Percentiles rank a stretch among this genome's conserved stretches.
Conservation (phyloP, 2,797 vertebrate genomes). For the Microctenopoma lineatum region DNA sequence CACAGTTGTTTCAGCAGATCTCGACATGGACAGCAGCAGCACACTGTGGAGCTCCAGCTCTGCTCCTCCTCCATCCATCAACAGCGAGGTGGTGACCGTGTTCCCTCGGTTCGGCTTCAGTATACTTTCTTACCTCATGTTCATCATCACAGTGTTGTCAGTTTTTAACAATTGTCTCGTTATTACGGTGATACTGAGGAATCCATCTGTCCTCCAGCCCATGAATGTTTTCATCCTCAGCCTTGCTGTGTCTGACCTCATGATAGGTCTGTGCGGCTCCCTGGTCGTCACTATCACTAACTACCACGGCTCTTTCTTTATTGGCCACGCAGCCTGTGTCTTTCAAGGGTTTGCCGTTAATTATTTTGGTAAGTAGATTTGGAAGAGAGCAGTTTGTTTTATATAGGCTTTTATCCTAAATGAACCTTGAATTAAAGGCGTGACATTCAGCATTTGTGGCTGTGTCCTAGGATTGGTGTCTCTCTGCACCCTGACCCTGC, state of each 20-base stretch:
- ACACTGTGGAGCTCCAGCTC: slow-evolving; percentile 39
- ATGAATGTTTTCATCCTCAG: slow-evolving; percentile 75
- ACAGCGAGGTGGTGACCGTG: slow-evolving; percentile 34
- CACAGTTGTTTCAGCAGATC: slow-evolving; percentile 12
- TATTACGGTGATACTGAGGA: slow-evolving; percentile 69
- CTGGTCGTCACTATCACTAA: slow-evolving; percentile 80
- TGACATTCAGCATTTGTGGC: neutral
- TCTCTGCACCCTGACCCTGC: slow-evolving; percentile 80
- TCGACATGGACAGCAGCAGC: slow-evolving; percentile 66
- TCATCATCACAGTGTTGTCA: slow-evolving; percentile 74
- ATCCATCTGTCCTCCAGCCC: slow-evolving; percentile 64
- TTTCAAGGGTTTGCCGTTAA: slow-evolving; percentile 83
- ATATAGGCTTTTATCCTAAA: neutral
- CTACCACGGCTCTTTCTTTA: slow-evolving; percentile 79
- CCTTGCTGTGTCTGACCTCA: slow-evolving; percentile 78
- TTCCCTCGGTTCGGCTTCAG: slow-evolving; percentile 79
- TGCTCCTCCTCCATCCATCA: slow-evolving; percentile 10
- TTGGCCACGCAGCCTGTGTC: slow-evolving; percentile 74
- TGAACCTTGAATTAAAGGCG: neutral
- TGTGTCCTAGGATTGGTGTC: slow-evolving; percentile 77
- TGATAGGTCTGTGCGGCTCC: slow-evolving; percentile 79
- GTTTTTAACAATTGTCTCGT: slow-evolving; percentile 80
- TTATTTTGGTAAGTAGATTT: slow-evolving; percentile 80
- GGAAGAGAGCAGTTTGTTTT: slow-evolving; percentile 4
- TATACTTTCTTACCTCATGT: slow-evolving; percentile 80